Evolutionary conservation across 1,140 invertebrate species (phyloP).

Genomic region (Oppia nitens): DNA sequence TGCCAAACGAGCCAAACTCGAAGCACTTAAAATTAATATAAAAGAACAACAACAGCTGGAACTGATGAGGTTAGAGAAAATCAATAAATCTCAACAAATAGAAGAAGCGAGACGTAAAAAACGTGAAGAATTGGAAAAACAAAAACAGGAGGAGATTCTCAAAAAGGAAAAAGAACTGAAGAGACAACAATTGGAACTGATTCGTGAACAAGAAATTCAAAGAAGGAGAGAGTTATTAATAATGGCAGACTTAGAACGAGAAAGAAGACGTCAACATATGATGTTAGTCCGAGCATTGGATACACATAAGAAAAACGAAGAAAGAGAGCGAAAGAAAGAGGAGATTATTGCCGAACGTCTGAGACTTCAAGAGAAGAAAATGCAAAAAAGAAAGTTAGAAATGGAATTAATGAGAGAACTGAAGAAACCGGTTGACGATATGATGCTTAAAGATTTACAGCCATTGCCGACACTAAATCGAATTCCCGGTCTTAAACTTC

Average conservation of each 20-base stretch:
- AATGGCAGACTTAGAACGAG: conserved; percentile 55
- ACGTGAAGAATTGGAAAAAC: conserved; percentile 61
- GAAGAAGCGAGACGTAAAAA: conserved; percentile 32
- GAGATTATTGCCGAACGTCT: conserved; percentile 57
- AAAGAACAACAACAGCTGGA: conserved; percentile 61
- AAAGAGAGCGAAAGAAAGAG: conserved; percentile 64
- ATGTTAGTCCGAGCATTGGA: conserved; percentile 69
- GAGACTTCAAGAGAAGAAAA: conserved; percentile 57
- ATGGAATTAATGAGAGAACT: conserved; percentile 65
- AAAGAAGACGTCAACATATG: conserved; percentile 74
- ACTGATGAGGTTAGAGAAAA: conserved; percentile 50
- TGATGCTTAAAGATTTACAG: conserved; percentile 31
- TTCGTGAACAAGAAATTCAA: conserved; percentile 53
- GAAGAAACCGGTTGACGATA: conserved; percentile 54
- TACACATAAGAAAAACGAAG: conserved; percentile 60
- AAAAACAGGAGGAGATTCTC: conserved; percentile 59
- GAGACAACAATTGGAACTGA: conserved; percentile 33
- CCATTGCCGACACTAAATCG: conserved; percentile 53
- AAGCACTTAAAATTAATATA: conserved; percentile 48
- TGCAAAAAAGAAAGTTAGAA: conserved; percentile 60
- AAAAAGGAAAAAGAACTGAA: conserved; percentile 30
- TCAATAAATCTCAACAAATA: conserved; percentile 50
- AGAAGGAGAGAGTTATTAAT: conserved; percentile 66
- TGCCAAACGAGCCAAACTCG: conserved; percentile 28
- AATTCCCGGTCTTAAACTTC: conserved; percentile 58